Evolutionary conservation across 1,140 invertebrate species (phyloP), one percentile per base, ranked within the genome.

Genomic region (Drosophila ambigua): DNA sequence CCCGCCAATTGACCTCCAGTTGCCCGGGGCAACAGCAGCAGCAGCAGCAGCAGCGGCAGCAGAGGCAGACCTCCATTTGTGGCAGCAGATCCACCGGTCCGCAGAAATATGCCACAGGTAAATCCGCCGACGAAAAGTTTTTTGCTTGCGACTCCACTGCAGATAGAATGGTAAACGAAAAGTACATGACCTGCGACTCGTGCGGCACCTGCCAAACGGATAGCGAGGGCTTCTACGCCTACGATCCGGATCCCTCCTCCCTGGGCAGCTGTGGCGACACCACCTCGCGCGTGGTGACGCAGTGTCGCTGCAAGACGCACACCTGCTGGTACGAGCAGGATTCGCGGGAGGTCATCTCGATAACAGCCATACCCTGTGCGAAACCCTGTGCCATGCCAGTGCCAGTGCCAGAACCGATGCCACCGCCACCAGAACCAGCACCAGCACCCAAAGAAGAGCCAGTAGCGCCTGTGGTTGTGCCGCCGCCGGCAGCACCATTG

Each of bases 301-400:
- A 39, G 1, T 11, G 15, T 5, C 68, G 46, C 46, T 2, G 13
- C 1, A 5, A 2, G 4, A 51, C 16, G 2, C 31, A 20, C 16
- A 0, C 41, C 15, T 41, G 9, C 24, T 54, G 20, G 20, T 51
- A 5, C 45, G 35, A 69, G 24, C 45, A 26, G 4, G 52, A 58
- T 0, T 45, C 45, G 4, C 67, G 67, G 7, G 67, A 71, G 65
- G 31, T 71, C 4, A 44, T 71, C 24, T 58, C 64, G 2, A 58
- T 71, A 2, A 31, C 11, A 13, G 9, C 16, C 24, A 41, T 13
- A 13, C 24, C 35, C 46, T 52, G 13, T 28, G 4, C 43, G 9
- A 6, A 24, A 2, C 24, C 5, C 41, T 26, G 8, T 43, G 3
- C 59, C 15, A 13, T 43, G 24, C 20, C 43, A 20, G 4, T 31